Percentiles rank a stretch among this genome's conserved stretches.
phyloP scores from a whole-genome alignment of 2,113 vertebrate species.

The Oceanodroma tethys region DNA sequence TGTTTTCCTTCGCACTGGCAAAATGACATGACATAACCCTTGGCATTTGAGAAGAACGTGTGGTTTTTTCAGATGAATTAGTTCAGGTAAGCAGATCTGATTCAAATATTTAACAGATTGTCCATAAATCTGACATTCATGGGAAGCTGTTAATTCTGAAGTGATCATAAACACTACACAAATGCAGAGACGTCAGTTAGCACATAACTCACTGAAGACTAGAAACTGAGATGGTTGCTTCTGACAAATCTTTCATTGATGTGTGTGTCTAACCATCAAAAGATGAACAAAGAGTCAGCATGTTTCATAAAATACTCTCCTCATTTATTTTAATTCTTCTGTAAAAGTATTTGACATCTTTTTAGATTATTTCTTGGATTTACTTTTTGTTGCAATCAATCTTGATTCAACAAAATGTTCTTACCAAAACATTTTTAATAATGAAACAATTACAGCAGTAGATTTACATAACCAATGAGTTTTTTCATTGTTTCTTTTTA shows the following conservation, averaged over 20 bases:
- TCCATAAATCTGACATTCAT: slow-evolving; percentile 48
- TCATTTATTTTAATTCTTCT: neutral
- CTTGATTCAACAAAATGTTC: neutral
- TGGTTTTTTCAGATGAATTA: slow-evolving; percentile 34
- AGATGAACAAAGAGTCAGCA: neutral
- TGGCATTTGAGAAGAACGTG: slow-evolving; percentile 37
- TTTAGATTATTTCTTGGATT: slow-evolving; percentile 19
- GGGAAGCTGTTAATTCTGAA: slow-evolving; percentile 45
- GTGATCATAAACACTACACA: slow-evolving; percentile 7
- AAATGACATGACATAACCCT: slow-evolving; percentile 15
- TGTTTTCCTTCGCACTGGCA: neutral
- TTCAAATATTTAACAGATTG: slow-evolving; percentile 59
- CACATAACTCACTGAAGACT: neutral
- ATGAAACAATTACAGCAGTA: slow-evolving; percentile 23
- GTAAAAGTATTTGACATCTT: slow-evolving; percentile 8
- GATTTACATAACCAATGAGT: slow-evolving; percentile 45
- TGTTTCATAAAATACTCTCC: slow-evolving; percentile 35
- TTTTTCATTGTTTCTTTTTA: slow-evolving; percentile 31
- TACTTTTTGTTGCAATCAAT: slow-evolving; percentile 3
- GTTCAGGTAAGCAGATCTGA: slow-evolving; percentile 47
- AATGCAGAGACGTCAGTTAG: slow-evolving; percentile 1
- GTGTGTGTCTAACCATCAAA: slow-evolving; percentile 21
- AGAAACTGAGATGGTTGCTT: neutral
- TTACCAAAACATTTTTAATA: slow-evolving; percentile 58
- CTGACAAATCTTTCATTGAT: slow-evolving; percentile 30